These are phyloP conservation scores for Parambassis ranga DNA, from an alignment of 2,797 vertebrate species.

Conservation along the genomic window DNA sequence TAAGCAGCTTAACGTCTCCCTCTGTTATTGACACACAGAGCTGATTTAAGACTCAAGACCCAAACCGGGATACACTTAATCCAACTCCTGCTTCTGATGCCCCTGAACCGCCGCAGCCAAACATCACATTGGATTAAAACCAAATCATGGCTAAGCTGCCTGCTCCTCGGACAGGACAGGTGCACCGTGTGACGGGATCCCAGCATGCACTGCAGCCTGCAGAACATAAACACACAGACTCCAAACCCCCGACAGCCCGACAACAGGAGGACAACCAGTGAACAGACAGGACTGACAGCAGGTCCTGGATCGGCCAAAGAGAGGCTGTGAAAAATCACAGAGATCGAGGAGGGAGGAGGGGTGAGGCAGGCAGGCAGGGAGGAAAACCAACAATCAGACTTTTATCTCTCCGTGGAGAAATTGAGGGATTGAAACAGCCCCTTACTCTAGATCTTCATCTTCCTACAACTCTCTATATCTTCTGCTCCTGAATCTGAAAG, in stretches of 20 bases:
- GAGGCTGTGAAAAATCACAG: constrained; percentile 32
- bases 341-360: background rate
- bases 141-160: background rate
- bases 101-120: no score
- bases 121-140: background rate
- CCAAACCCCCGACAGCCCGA: constrained; percentile 35
- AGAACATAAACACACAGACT: constrained; percentile 53
- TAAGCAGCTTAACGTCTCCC: no score
- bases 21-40: no score
- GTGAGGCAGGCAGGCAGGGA: background rate
- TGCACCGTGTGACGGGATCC: constrained; percentile 17
- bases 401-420: background rate
- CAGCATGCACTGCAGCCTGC: constrained; percentile 60
- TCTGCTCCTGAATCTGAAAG: constrained; percentile 74
- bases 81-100: no score
- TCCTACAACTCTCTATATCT: constrained; percentile 79
- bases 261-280: constrained; percentile 54
- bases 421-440: constrained; percentile 49
- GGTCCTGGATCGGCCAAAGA: constrained; percentile 30
- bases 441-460: constrained; percentile 81
- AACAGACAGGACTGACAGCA: constrained; percentile 54
- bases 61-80: no score
- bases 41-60: no score
- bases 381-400: background rate
- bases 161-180: constrained; percentile 21